Evolutionary conservation across 92 coral and sea anemone genomes (phyloP).

Genomic region (Siderastrea radians): DNA sequence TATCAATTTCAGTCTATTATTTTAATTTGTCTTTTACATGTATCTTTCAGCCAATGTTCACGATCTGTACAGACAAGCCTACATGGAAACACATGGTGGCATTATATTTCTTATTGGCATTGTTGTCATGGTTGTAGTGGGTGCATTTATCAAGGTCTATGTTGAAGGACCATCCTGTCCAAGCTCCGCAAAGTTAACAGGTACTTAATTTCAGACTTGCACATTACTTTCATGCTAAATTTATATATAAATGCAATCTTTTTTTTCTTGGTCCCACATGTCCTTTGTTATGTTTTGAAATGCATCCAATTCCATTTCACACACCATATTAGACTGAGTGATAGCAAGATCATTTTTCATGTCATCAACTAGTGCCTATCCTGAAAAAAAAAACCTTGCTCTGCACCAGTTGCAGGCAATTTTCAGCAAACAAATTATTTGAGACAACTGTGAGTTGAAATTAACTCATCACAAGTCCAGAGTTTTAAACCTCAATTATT

Average conservation of each 20-base stretch:
- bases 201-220: background rate
- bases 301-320: too few species aligned
- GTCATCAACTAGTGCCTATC: too few species aligned
- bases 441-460: too few species aligned
- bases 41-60: slow-evolving; percentile 70
- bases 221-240: too few species aligned
- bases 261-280: background rate
- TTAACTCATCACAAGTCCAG: too few species aligned
- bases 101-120: slow-evolving; percentile 41
- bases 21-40: background rate
- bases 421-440: too few species aligned
- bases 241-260: too few species aligned
- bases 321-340: too few species aligned
- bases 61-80: slow-evolving; percentile 59
- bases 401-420: too few species aligned
- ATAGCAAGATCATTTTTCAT: too few species aligned
- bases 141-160: slow-evolving; percentile 29
- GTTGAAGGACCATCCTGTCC: slow-evolving; percentile 70
- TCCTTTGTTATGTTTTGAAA: background rate
- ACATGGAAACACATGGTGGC: slow-evolving; percentile 21
- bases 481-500: too few species aligned
- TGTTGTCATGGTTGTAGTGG: slow-evolving; percentile 27
- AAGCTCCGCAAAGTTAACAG: slow-evolving; percentile 65
- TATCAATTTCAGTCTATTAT: background rate
- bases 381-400: too few species aligned